Evolutionary conservation across 2,888 invertebrate genomes (phyloP).

Genomic region (Synergus japonicus): DNA sequence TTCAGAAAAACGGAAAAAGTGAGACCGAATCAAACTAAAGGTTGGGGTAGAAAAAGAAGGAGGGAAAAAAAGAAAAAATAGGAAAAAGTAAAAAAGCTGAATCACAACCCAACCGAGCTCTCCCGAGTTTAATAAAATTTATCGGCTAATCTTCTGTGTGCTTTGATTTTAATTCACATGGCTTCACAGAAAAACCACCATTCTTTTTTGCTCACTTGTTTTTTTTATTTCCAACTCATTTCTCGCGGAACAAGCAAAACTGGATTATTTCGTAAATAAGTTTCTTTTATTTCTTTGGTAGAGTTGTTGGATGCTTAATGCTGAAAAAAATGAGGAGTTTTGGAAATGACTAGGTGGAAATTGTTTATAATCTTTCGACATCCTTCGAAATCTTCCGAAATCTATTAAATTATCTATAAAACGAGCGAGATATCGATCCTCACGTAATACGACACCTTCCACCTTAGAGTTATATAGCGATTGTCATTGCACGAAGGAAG

Average conservation of each 20-base stretch:
- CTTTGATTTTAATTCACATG: conserved; percentile 33
- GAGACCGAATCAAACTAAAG: not conserved
- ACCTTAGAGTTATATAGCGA: conserved; percentile 48
- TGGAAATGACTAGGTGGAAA: no score
- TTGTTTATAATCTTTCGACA: no score
- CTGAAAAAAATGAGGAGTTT: no score
- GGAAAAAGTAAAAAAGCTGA: not conserved
- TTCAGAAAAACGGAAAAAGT: conserved; percentile 53
- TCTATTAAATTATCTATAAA: no score
- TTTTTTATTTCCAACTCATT: not conserved
- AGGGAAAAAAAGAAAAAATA: not conserved
- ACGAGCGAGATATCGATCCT: conserved; percentile 46
- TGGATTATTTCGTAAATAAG: not conserved
- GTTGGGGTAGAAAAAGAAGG: not conserved
- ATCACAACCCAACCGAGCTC: conserved; percentile 16
- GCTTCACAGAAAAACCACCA: conserved; percentile 21
- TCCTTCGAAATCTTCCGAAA: no score
- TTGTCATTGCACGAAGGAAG: conserved; percentile 60
- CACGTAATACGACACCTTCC: conserved; percentile 52
- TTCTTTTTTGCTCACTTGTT: not conserved
- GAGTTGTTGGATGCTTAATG: not conserved
- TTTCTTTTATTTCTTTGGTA: not conserved
- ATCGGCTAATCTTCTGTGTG: conserved; percentile 31
- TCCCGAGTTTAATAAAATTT: conserved; percentile 24
- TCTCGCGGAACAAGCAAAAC: not conserved